Evolutionary conservation across 2,888 invertebrate genomes (phyloP), one percentile per base, ranked within the genome.

Genomic region (Bellardia bayeri): DNA sequence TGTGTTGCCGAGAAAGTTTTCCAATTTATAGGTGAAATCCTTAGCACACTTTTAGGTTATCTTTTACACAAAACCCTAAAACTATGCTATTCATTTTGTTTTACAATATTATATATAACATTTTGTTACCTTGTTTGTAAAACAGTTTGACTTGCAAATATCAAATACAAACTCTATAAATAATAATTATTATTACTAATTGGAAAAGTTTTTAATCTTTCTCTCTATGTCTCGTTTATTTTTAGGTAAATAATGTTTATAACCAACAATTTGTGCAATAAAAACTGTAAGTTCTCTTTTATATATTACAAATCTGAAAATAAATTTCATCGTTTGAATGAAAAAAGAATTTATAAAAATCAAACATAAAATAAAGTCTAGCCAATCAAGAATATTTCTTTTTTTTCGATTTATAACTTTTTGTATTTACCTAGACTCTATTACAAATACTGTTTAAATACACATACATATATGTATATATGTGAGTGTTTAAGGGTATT

Each of bases 371-470:
- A 82, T 75, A 86, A 86, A 87, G 89, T 86, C 88, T 85, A 85
- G 86, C 76, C 89, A 89, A 89, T 89, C 89, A 89, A 83, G 71
- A 37, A 83, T 78, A 71, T 82, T 80, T 68, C 13, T 23, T 4
- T 40, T 68, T 68, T 82, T 54, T 51, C n/a, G 33, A 37, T 75
- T 76, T 87, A 79, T 85, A 84, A 87, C 74, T 87, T 45, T 78
- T 84, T 49, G 81, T 86, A 85, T 89, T 86, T 88, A 71, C 88
- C 75, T 80, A 80, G 86, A 82, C 84, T 84, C 86, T 84, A 76
- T 78, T 84, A 79, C 87, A 82, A 85, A 80, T 85, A 74, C 13
- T 33, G 1, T 16, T 11, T 14, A 37, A 16, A 16, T 2, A 81
- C 14, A 33, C 49, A 13, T 42, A 51, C 33, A 56, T 30, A 23